Evolutionary conservation across 1,140 invertebrate genomes (phyloP), one percentile per base, ranked within the genome.

Genomic region (Steinernema khuongi): DNA sequence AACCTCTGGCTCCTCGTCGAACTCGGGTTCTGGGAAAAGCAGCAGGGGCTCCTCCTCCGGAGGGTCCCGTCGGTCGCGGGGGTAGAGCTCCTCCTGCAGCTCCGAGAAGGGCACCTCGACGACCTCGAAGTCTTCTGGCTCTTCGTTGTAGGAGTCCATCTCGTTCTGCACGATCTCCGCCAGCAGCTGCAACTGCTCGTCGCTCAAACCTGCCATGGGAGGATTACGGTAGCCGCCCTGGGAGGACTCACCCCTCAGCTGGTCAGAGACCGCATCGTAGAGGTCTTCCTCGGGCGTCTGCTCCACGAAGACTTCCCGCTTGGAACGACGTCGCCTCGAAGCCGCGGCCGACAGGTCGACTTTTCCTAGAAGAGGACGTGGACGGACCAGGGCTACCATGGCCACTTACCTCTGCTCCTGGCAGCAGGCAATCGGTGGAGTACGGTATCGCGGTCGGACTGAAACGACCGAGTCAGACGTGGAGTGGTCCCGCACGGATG

Each of bases 161-260:
- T 60, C 50, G 50, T 22, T 60, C 50, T 60, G 50, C 50, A 60
- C 50, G 22, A 60, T 60, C 22, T 60, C 50, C 7, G 50, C 50
- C 11, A 60, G 50, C 50, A 60, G 50, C 50, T 60, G 50, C 50
- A 60, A 22, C 19, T 60, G 50, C 4, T 60, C 22, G 50, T 60
- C 50, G 50, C 50, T 60, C 7, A 60, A 22, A n/a, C 50, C 36
- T 41, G n/a, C n/a, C n/a, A 41, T 11, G 7, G n/a, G n/a, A 41
- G 36, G 36, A 7, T 11, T 41, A 41, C 36, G 7, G 36, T 41
- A 41, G n/a, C 7, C 36, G n/a, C 36, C n/a, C n/a, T n/a, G 7
- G 7, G 36, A 41, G 36, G 7, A n/a, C 36, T 41, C 36, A 41
- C 36, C 50, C 26, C 50, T 60, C 14, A 60, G 11, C 19, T 60